A percentile compares a stretch with the other conserved stretches of the same genome.
phyloP scores from a whole-genome alignment of 2,797 vertebrate genomes.

The Poeciliopsis presidionis region DNA sequence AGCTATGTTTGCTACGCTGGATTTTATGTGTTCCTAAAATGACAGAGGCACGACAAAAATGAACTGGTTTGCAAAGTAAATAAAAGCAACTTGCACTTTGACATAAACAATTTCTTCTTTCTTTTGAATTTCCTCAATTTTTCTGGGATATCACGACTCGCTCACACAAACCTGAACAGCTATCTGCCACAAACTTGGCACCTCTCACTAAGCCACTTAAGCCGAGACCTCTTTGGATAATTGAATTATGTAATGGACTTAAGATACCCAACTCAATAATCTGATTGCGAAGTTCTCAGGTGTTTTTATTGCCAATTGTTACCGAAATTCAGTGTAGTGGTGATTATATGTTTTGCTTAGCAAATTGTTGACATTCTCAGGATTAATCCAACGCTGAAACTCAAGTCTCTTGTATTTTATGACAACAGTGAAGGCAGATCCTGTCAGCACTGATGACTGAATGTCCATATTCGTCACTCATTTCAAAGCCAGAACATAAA shows the following conservation, averaged over 20 bases:
- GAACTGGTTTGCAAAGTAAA: neutral
- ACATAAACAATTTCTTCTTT: neutral
- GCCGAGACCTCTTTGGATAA: slow-evolving; percentile 31
- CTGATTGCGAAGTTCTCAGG: slow-evolving; percentile 16
- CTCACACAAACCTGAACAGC: slow-evolving; percentile 13
- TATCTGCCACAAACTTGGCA: slow-evolving; percentile 15
- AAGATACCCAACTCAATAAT: slow-evolving; percentile 16
- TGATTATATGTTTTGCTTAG: neutral
- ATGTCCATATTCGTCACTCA: slow-evolving; percentile 69
- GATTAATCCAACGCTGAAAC: neutral
- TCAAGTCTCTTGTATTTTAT: slow-evolving; percentile 8
- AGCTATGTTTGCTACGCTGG: slow-evolving; percentile 48
- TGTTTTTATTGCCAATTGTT: neutral
- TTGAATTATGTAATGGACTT: slow-evolving; percentile 40
- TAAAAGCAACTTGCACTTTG: neutral
- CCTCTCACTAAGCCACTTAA: slow-evolving; percentile 23
- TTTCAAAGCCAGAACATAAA: slow-evolving; percentile 51
- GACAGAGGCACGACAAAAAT: neutral
- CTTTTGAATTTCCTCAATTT: neutral
- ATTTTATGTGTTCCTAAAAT: slow-evolving; percentile 39
- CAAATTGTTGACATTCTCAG: neutral
- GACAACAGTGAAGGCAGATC: slow-evolving; percentile 1
- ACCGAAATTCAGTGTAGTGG: neutral
- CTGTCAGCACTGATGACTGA: slow-evolving; percentile 50
- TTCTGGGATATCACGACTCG: neutral